A percentile compares a stretch with the other conserved stretches of the same genome.
Evolutionary conservation across 2,888 invertebrate species (phyloP).

Genomic region (Plagodis dolabraria): DNA sequence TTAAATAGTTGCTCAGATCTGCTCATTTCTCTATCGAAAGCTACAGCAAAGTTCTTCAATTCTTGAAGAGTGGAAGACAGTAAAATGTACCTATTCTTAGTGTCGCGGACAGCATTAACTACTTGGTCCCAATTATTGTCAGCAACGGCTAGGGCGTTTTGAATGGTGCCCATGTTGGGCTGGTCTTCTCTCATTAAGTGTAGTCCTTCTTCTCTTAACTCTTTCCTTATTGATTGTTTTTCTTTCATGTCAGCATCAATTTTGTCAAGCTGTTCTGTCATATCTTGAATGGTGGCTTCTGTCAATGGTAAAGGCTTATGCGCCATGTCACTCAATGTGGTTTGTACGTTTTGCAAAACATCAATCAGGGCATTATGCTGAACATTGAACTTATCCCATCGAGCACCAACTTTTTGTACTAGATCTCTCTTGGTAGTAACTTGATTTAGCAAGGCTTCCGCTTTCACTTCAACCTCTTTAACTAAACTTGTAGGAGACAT

Average conservation of each 20-base stretch:
- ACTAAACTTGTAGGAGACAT: constrained; percentile 89
- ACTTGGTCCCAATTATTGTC: constrained; percentile 93
- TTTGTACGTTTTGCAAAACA: constrained; percentile 86
- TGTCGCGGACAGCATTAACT: constrained; percentile 89
- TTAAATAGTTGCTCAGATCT: constrained; percentile 88
- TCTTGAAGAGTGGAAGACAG: constrained; percentile 90
- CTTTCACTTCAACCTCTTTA: constrained; percentile 89
- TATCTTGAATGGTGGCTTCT: constrained; percentile 76
- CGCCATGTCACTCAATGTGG: constrained; percentile 83
- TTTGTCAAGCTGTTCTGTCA: constrained; percentile 80
- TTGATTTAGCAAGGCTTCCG: constrained; percentile 87
- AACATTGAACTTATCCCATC: constrained; percentile 91
- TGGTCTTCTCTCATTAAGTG: constrained; percentile 93
- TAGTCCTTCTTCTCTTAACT: constrained; percentile 91
- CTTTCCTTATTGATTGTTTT: constrained; percentile 87
- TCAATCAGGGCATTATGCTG: constrained; percentile 89
- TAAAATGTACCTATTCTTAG: constrained; percentile 89
- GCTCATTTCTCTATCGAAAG: constrained; percentile 88
- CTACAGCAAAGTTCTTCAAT: constrained; percentile 89
- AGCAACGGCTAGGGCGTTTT: constrained; percentile 90
- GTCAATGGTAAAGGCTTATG: constrained; percentile 76
- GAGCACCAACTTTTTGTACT: constrained; percentile 88
- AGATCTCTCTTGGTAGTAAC: constrained; percentile 88
- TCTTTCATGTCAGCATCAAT: constrained; percentile 84
- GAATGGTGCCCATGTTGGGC: constrained; percentile 91